phyloP scores from a whole-genome alignment of 2,113 vertebrate genomes.

The Channa argus region DNA sequence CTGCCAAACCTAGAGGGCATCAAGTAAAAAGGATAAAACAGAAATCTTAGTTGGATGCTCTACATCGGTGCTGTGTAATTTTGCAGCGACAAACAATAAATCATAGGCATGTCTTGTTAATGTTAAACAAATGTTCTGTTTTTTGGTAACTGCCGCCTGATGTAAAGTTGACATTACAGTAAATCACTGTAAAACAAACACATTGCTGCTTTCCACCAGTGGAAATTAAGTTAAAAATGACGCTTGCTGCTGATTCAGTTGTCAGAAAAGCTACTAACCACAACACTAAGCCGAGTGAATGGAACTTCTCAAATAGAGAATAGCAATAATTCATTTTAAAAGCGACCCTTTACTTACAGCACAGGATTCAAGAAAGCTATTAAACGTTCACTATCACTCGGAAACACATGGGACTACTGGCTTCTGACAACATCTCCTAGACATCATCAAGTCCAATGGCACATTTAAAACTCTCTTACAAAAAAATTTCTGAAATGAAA shows the following conservation, averaged over 20 bases:
- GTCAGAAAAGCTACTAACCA: no score
- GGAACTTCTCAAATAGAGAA: no score
- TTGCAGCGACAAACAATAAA: neutral
- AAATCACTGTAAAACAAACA: neutral
- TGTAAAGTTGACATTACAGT: neutral
- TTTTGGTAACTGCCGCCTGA: neutral
- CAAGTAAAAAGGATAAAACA: neutral
- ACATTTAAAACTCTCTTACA: conserved; percentile 13
- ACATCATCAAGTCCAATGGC: neutral
- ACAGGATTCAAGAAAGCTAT: neutral
- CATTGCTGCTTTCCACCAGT: no score
- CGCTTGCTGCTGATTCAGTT: no score
- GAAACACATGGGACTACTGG: neutral
- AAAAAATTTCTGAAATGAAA: conserved; percentile 34
- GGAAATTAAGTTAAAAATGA: no score
- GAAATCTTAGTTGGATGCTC: neutral
- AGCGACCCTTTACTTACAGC: no score
- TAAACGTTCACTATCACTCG: neutral
- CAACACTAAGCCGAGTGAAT: no score
- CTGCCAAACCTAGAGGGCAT: conserved; percentile 80
- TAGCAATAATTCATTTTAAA: no score
- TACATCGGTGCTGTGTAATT: neutral
- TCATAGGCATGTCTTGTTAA: conserved; percentile 1
- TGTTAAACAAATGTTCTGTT: neutral
- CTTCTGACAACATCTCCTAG: conserved; percentile 10